Evolutionary conservation across 2,113 vertebrate genomes (phyloP).

Genomic region (Vombatus ursinus): DNA sequence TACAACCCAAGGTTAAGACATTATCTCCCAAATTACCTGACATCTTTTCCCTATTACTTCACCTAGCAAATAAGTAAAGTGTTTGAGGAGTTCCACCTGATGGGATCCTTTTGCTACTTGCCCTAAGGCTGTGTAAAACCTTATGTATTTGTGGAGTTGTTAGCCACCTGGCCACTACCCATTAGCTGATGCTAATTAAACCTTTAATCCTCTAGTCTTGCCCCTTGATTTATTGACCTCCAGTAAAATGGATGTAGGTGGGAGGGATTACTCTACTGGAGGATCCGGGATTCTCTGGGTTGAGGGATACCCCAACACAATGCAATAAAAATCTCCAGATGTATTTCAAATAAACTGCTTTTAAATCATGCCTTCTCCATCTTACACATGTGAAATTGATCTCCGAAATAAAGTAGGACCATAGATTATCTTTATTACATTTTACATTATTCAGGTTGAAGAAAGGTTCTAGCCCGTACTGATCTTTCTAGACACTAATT

Average conservation of each 20-base stretch:
- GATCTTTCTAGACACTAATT: background rate
- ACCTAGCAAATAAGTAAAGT: background rate
- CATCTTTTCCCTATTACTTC: background rate
- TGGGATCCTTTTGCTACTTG: background rate
- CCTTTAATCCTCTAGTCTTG: background rate
- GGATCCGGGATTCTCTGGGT: background rate
- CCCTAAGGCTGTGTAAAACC: background rate
- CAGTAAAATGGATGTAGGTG: background rate
- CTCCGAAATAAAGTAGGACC: background rate
- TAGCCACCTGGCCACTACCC: background rate
- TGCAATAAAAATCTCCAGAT: background rate
- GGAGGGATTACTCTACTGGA: background rate
- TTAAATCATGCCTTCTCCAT: background rate
- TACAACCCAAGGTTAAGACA: background rate
- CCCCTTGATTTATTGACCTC: background rate
- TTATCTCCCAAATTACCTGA: background rate
- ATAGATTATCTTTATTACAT: background rate
- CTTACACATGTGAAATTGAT: background rate
- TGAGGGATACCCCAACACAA: background rate
- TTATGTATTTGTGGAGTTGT: background rate
- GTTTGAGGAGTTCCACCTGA: background rate
- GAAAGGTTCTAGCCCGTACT: background rate
- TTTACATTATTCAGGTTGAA: background rate
- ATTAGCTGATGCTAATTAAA: background rate
- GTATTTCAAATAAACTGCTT: background rate